Evolutionary conservation across 2,113 vertebrate genomes (phyloP).

Genomic region (Corvus hawaiiensis): DNA sequence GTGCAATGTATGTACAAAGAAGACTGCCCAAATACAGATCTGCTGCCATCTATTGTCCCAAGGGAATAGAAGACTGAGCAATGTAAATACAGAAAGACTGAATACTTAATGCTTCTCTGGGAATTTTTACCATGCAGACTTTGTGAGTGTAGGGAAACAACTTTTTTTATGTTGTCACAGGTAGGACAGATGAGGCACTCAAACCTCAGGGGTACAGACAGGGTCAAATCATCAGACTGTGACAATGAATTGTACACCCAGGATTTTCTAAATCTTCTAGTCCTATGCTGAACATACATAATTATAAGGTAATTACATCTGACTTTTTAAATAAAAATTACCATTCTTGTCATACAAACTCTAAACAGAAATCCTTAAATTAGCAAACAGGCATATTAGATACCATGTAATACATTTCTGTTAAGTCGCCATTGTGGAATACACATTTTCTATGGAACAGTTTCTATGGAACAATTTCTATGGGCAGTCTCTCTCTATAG

Average conservation of each 20-base stretch:
- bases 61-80: not conserved
- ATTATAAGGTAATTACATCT: not conserved
- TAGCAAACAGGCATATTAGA: not conserved
- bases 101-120: not conserved
- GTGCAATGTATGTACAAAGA: not conserved
- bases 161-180: not conserved
- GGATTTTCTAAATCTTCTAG: not conserved
- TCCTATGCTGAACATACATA: not conserved
- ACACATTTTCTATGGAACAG: not conserved
- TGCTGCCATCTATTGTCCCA: conserved; percentile 17
- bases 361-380: not conserved
- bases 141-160: not conserved
- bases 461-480: not conserved
- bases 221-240: not conserved
- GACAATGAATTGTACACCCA: not conserved
- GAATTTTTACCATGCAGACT: conserved; percentile 20
- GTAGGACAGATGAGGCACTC: not conserved
- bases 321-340: not conserved
- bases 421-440: not conserved
- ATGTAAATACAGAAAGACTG: not conserved
- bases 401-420: not conserved
- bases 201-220: not conserved
- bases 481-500: not conserved
- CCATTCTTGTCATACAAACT: not conserved
- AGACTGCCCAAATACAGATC: not conserved